These are phyloP conservation scores for Ciconia stormi DNA, from an alignment of 2,113 vertebrate genomes.

Conservation along the genomic window DNA sequence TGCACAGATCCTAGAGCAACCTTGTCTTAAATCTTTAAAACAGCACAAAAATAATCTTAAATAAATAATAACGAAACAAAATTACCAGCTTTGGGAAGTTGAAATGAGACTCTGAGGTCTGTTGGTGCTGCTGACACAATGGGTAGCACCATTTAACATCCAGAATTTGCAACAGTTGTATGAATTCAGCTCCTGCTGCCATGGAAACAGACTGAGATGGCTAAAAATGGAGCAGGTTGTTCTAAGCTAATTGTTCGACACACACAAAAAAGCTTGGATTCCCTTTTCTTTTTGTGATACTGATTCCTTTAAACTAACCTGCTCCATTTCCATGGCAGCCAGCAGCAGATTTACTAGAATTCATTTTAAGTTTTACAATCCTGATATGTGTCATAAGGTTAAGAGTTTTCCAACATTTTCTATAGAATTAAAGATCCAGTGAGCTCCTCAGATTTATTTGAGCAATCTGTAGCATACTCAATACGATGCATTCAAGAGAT, in stretches of 20 bases:
- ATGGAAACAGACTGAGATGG: background rate
- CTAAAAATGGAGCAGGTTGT: conserved; percentile 7
- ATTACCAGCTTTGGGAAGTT: background rate
- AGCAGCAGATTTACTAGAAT: background rate
- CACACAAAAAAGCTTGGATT: background rate
- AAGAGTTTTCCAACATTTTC: background rate
- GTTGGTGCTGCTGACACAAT: background rate
- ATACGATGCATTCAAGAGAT: background rate
- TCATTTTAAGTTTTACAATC: background rate
- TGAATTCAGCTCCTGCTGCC: background rate
- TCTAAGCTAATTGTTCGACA: background rate
- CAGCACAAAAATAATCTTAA: fast-evolving
- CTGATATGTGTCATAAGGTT: background rate
- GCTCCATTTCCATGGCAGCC: background rate
- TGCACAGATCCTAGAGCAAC: background rate
- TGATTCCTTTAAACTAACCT: background rate
- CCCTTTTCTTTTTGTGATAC: background rate
- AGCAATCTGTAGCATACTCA: background rate
- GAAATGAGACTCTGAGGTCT: background rate
- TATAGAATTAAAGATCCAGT: background rate
- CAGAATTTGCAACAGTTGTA: background rate
- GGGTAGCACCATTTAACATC: background rate
- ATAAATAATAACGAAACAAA: background rate
- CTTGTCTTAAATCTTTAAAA: background rate
- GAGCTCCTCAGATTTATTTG: background rate